phyloP scores from a whole-genome alignment of 1,140 invertebrate genomes.

The Bombus pascuorum region DNA sequence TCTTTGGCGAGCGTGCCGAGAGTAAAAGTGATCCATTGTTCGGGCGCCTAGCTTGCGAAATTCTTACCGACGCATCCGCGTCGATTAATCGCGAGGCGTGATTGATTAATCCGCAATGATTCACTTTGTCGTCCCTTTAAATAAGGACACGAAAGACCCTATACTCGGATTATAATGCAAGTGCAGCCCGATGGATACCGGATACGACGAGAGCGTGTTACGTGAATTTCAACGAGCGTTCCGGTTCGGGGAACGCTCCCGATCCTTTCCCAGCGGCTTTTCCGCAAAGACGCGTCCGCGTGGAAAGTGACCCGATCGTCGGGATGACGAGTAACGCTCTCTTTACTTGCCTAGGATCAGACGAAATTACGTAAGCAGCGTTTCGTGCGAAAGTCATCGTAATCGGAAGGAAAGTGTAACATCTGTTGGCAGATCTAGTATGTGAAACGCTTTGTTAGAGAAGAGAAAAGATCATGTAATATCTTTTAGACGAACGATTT shows the following conservation, averaged over 20 bases:
- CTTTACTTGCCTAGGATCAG: background rate
- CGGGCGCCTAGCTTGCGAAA: slow-evolving; percentile 25
- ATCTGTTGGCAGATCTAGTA: background rate
- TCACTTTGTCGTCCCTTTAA: background rate
- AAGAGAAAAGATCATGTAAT: slow-evolving; percentile 3
- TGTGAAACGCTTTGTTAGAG: slow-evolving; percentile 3
- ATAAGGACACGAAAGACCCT: background rate
- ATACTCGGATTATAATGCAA: slow-evolving; percentile 37
- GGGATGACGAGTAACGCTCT: background rate
- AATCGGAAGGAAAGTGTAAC: slow-evolving; percentile 36
- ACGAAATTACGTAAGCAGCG: background rate
- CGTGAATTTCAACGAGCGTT: slow-evolving; percentile 54
- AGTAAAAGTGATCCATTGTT: slow-evolving; percentile 52
- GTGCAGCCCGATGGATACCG: slow-evolving; percentile 41
- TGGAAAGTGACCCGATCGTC: background rate
- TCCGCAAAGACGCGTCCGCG: slow-evolving; percentile 7
- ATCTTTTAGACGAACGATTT: background rate
- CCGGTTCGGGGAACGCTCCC: slow-evolving; percentile 10
- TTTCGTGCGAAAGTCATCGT: slow-evolving; percentile 36
- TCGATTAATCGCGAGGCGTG: slow-evolving; percentile 54
- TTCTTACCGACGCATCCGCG: slow-evolving; percentile 26
- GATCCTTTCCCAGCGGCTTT: slow-evolving; percentile 10
- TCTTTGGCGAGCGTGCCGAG: slow-evolving; percentile 19
- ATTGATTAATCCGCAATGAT: slow-evolving; percentile 54
- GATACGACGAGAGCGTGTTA: slow-evolving; percentile 30